Evolutionary conservation across 2,113 vertebrate genomes (phyloP).

Genomic region (Sisor rabdophorus): DNA sequence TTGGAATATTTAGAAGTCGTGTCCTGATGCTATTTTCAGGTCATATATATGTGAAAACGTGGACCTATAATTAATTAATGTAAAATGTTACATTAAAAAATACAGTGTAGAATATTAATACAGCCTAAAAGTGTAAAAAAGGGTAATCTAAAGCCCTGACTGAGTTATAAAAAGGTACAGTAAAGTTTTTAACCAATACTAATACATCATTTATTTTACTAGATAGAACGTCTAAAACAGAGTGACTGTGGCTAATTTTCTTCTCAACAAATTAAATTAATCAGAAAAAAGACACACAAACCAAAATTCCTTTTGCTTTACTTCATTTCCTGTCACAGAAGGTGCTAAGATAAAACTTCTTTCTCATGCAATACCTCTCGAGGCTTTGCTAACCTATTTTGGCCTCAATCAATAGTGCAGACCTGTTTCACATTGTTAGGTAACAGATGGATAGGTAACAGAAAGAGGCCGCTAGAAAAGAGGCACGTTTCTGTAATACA

Average conservation of each 20-base stretch:
- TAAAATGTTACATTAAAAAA: too few relatives aligned
- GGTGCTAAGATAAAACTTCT: slow-evolving; percentile 54
- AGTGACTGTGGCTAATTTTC: background rate
- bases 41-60: too few relatives aligned
- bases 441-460: slow-evolving; percentile 43
- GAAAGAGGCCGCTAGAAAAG: slow-evolving; percentile 21
- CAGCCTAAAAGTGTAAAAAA: background rate
- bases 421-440: slow-evolving; percentile 35
- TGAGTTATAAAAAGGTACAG: background rate
- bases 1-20: too few relatives aligned
- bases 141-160: too few relatives aligned
- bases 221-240: background rate
- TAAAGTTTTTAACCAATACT: background rate
- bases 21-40: too few relatives aligned
- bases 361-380: slow-evolving; percentile 28
- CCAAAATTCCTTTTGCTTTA: slow-evolving; percentile 54
- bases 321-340: slow-evolving; percentile 61
- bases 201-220: background rate
- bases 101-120: too few relatives aligned
- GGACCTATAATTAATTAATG: too few relatives aligned
- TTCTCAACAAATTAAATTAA: background rate
- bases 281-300: background rate
- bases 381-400: slow-evolving; percentile 18
- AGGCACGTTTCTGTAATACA: slow-evolving; percentile 20
- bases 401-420: slow-evolving; percentile 42